These are phyloP conservation scores for Poecilobothrus nobilitatus DNA, from an alignment of 2,888 invertebrate genomes.

Conservation along the genomic window DNA sequence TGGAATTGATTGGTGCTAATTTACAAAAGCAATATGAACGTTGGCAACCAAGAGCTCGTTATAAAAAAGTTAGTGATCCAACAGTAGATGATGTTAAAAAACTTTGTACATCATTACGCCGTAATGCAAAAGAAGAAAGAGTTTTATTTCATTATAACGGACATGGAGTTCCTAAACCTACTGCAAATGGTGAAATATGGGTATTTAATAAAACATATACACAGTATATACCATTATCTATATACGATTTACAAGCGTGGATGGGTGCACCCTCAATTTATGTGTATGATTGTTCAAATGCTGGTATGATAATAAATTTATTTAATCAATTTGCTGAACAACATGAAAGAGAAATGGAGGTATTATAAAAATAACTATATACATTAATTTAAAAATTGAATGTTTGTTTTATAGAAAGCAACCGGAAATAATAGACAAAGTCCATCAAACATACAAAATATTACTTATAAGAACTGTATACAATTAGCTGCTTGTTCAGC, in stretches of 20 bases:
- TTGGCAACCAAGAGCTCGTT: constrained; percentile 96
- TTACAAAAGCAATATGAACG: constrained; percentile 95
- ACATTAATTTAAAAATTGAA: not conserved
- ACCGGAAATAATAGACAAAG: constrained; percentile 9
- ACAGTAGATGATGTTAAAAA: constrained; percentile 98
- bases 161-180: constrained; percentile 97
- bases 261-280: constrained; percentile 99
- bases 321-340: constrained; percentile 85
- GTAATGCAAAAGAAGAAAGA: constrained; percentile 96
- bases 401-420: constrained; percentile 1
- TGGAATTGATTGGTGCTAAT: constrained; percentile 83
- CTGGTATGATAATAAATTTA: constrained; percentile 89
- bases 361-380: not conserved
- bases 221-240: constrained; percentile 96
- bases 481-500: constrained; percentile 92
- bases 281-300: constrained; percentile 98
- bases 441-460: constrained; percentile 32
- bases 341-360: constrained; percentile 74
- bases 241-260: constrained; percentile 98
- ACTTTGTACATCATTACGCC: constrained; percentile 82
- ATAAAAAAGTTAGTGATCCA: constrained; percentile 94
- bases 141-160: constrained; percentile 99
- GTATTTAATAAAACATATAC: constrained; percentile 98
- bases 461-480: constrained; percentile 80
- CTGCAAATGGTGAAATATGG: constrained; percentile 98